Evolutionary conservation across 1,140 invertebrate genomes (phyloP), one percentile per base, ranked within the genome.

Genomic region (Papilio xuthus): DNA sequence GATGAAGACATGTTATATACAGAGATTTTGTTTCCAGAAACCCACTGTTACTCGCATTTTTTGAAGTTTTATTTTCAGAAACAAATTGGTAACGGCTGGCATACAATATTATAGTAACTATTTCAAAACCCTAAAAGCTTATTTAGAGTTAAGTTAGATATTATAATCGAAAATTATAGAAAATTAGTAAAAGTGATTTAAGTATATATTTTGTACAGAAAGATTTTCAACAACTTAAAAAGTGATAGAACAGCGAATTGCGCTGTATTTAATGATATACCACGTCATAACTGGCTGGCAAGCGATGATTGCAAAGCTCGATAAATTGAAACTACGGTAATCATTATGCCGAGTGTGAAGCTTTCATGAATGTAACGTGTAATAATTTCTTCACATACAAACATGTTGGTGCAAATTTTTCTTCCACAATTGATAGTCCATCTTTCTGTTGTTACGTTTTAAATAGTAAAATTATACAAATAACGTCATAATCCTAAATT

Each of bases 261-360:
- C 18, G n/a, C 50, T 53, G 2, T 8, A 53, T 53, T n/a, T 53
- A 20, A 53, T n/a, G 50, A 53, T 53, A 53, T 9, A 60, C 56
- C 23, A 13, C 3, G 56, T 23, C 20, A 10, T 47, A 18, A 47
- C 13, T 47, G 50, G 50, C 50, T 47, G 50, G 50, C 50, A 20
- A 53, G 50, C 50, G 50, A 53, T 53, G 50, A 53, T 53, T 53
- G 50, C 50, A n/a, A 53, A 20, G 50, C 50, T 9, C 50, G 18
- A 53, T 50, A 53, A 53, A 53, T 53, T 53, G 50, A 53, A 53
- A 53, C 6, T 53, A n/a, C 50, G 50, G 50, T 53, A 53, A 53
- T 53, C 50, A 53, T 18, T 10, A 53, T 53, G 50, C 50, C 50
- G 20, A 53, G 18, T 53, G 50, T 20, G 18, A 53, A 53, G 18